These are phyloP conservation scores for Scaptomyza montana DNA, from an alignment of 1,140 invertebrate genomes.

Conservation along the genomic window DNA sequence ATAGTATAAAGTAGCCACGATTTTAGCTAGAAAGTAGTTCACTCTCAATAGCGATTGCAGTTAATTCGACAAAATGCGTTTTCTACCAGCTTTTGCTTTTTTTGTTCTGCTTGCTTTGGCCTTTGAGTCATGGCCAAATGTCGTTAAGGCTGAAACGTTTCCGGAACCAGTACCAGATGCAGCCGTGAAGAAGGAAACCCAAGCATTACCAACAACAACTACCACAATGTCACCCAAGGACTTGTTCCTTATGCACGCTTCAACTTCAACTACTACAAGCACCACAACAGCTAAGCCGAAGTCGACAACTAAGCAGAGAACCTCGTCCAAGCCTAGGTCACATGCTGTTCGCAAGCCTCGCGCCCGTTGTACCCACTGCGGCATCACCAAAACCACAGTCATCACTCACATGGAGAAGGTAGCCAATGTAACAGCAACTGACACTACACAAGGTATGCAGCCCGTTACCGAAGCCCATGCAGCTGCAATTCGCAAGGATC, in stretches of 20 bases:
- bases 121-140: background rate
- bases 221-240: conserved; percentile 33
- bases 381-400: background rate
- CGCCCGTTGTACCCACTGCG: background rate
- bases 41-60: background rate
- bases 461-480: background rate
- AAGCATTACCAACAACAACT: background rate
- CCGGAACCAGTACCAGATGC: background rate
- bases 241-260: conserved; percentile 32
- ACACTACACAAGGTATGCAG: background rate
- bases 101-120: background rate
- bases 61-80: conserved; percentile 27
- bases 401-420: conserved; percentile 1
- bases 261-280: background rate
- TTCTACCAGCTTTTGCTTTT: background rate
- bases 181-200: background rate
- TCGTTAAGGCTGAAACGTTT: conserved; percentile 9
- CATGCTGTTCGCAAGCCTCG: background rate
- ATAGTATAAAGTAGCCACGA: conserved; percentile 27
- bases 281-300: background rate
- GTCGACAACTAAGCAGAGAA: background rate
- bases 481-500: too few species aligned
- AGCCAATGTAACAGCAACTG: background rate
- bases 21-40: conserved; percentile 25
- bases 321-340: background rate